These are phyloP conservation scores for Gryon sp. DNA, from an alignment of 1,140 invertebrate species.

Conservation along the genomic window DNA sequence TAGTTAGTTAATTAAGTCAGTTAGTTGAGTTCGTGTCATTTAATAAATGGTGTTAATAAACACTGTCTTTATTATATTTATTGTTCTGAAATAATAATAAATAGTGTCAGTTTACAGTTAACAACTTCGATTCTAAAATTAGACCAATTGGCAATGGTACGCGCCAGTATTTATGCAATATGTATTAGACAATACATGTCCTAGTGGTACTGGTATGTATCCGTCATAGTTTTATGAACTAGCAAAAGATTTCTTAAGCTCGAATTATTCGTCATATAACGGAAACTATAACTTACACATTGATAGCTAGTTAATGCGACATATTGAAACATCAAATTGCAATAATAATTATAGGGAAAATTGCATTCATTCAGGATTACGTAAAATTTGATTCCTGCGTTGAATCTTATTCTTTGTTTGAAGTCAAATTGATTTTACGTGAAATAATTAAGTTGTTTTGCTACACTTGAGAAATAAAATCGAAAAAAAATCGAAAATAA, in stretches of 20 bases:
- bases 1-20: no score
- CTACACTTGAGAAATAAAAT: no score
- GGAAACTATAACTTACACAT: constrained; percentile 26
- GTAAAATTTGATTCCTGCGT: no score
- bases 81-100: no score
- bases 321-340: not conserved
- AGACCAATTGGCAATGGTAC: constrained; percentile 49
- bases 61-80: no score
- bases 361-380: not conserved
- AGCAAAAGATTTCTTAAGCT: constrained; percentile 30
- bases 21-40: no score
- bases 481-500: no score
- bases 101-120: constrained; percentile 56
- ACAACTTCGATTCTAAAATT: constrained; percentile 50
- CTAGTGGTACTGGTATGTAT: constrained; percentile 41
- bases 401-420: no score
- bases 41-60: no score
- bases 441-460: no score
- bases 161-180: constrained; percentile 59
- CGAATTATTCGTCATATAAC: constrained; percentile 51
- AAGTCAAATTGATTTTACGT: no score
- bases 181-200: constrained; percentile 55
- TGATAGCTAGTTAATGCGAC: constrained; percentile 9
- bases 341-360: not conserved
- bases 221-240: constrained; percentile 44